Evolutionary conservation across 1,140 invertebrate species (phyloP).

Genomic region (Drepana arcuata): DNA sequence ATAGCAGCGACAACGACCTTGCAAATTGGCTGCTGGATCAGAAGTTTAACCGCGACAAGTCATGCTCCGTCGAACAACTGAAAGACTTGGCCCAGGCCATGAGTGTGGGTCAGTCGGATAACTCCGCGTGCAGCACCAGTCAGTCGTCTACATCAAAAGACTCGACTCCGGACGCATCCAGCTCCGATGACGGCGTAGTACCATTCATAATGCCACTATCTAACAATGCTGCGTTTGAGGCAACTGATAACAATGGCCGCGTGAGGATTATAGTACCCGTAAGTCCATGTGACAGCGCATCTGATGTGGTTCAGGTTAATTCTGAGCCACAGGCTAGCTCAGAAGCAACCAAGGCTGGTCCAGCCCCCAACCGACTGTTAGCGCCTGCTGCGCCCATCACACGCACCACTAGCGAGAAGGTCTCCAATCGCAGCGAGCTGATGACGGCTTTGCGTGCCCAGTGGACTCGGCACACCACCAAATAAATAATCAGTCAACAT

Average conservation of each 20-base stretch:
- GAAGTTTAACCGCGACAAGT: constrained; percentile 21
- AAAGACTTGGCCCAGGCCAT: constrained; percentile 34
- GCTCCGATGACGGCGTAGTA: constrained; percentile 45
- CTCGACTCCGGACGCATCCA: constrained; percentile 37
- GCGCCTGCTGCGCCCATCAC: constrained; percentile 77
- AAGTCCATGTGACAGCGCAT: constrained; percentile 42
- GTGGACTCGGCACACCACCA: constrained; percentile 90
- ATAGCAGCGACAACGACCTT: constrained; percentile 44
- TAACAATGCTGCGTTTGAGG: constrained; percentile 75
- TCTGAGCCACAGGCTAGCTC: constrained; percentile 31
- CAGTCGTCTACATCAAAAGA: constrained; percentile 39
- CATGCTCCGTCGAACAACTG: constrained; percentile 25
- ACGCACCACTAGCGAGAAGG: constrained; percentile 86
- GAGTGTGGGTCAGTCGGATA: constrained; percentile 43
- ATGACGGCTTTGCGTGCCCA: constrained; percentile 86
- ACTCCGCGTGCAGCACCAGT: constrained; percentile 40
- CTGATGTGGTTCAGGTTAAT: constrained; percentile 24
- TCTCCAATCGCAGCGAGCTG: constrained; percentile 85
- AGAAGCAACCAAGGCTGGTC: constrained; percentile 59
- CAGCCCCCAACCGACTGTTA: constrained; percentile 29
- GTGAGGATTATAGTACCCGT: constrained; percentile 73
- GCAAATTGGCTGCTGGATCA: constrained; percentile 35
- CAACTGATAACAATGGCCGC: constrained; percentile 72
- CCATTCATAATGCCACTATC: constrained; percentile 79
- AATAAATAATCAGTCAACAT: constrained; percentile 70